Evolutionary conservation across 2,888 invertebrate genomes (phyloP).

Genomic region (Oscheius sp.): DNA sequence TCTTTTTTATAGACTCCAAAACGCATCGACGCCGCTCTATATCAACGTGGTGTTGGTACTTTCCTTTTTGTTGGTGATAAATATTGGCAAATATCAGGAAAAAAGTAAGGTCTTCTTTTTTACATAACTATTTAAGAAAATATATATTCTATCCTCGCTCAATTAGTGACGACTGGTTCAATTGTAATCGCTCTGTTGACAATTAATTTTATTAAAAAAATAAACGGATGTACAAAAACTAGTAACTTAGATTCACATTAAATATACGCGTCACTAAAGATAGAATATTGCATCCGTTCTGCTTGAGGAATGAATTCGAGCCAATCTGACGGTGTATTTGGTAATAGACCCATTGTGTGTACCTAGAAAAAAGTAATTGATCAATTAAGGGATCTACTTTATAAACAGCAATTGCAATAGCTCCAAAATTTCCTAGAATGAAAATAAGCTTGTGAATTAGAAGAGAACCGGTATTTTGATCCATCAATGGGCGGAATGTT

Average conservation of each 20-base stretch:
- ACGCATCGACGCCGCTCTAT: conserved; percentile 8
- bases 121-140: not conserved
- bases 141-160: conserved; percentile 10
- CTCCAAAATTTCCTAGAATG: conserved; percentile 66
- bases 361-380: conserved; percentile 36
- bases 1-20: conserved; percentile 4
- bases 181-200: not conserved
- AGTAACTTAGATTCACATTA: not conserved
- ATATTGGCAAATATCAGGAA: conserved; percentile 22
- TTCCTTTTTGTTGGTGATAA: conserved; percentile 10
- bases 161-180: conserved; percentile 13
- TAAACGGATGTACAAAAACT: not conserved
- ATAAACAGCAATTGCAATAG: conserved; percentile 67
- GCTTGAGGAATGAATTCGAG: conserved; percentile 50
- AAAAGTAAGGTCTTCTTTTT: not conserved
- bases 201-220: not conserved
- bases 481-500: conserved; percentile 71
- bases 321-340: conserved; percentile 69
- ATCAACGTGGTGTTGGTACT: not conserved
- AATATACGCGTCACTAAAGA: conserved; percentile 35
- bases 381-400: conserved; percentile 48
- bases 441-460: conserved; percentile 66
- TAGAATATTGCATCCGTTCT: conserved; percentile 48
- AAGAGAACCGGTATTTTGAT: conserved; percentile 57
- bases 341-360: conserved; percentile 69